Evolutionary conservation across 2,113 vertebrate genomes (phyloP).

Genomic region (Caranx ignobilis): DNA sequence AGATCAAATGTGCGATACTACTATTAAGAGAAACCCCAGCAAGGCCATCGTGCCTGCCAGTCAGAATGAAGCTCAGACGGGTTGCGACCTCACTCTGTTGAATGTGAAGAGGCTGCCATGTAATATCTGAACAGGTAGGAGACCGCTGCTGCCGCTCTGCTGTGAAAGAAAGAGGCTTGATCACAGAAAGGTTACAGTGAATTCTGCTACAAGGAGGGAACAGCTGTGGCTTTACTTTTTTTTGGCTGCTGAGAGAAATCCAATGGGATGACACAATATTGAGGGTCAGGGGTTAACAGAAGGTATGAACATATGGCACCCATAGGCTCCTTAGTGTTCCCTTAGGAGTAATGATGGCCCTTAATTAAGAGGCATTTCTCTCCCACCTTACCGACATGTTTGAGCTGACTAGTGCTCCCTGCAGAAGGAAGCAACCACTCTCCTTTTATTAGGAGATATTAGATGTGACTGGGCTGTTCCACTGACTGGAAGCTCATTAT

Average conservation of each 20-base stretch:
- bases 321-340: slow-evolving; percentile 14
- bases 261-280: slow-evolving; percentile 5
- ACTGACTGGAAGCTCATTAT: slow-evolving; percentile 58
- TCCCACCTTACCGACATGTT: slow-evolving; percentile 26
- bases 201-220: slow-evolving; percentile 17
- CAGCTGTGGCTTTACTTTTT: background rate
- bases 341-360: slow-evolving; percentile 48
- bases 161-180: slow-evolving; percentile 1
- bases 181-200: background rate
- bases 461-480: slow-evolving; percentile 56
- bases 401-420: slow-evolving; percentile 46
- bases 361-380: slow-evolving; percentile 48
- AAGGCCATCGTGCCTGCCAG: slow-evolving; percentile 43
- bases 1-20: slow-evolving; percentile 38
- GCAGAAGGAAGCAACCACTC: slow-evolving; percentile 51
- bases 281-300: slow-evolving; percentile 45
- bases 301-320: slow-evolving; percentile 40
- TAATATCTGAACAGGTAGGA: slow-evolving; percentile 43
- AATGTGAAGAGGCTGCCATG: slow-evolving; percentile 29
- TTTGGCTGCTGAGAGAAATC: slow-evolving; percentile 3
- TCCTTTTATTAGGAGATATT: slow-evolving; percentile 64
- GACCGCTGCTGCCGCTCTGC: slow-evolving; percentile 2
- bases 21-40: slow-evolving; percentile 44
- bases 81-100: slow-evolving; percentile 58
- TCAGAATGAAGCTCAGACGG: slow-evolving; percentile 51